Conservation (phyloP, 2,797 vertebrate genomes). For the Meda fulgida region DNA sequence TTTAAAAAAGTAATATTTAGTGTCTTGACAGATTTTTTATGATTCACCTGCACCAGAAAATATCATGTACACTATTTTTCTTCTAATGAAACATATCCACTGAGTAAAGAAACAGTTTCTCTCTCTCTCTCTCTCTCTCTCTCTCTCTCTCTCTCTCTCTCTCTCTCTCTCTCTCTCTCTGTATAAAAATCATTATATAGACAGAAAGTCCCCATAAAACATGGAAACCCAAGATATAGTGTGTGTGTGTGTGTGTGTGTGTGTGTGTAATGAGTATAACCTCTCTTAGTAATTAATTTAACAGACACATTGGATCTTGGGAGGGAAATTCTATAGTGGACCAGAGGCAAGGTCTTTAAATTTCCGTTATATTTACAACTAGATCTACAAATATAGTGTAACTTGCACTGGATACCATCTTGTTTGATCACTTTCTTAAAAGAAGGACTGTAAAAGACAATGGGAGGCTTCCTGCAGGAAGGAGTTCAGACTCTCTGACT, state of each 20-base stretch:
- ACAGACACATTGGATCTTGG: constrained; percentile 3
- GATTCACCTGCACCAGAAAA: neutral
- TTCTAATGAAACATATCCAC: neutral
- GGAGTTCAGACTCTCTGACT: neutral
- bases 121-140: too few relatives aligned
- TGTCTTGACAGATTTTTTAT: neutral
- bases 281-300: neutral
- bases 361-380: constrained; percentile 25
- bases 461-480: constrained; percentile 27
- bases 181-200: too few relatives aligned
- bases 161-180: too few relatives aligned
- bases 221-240: too few relatives aligned
- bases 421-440: constrained; percentile 36
- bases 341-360: constrained; percentile 14
- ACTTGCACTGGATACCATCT: constrained; percentile 21
- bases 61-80: neutral
- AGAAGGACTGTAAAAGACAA: neutral
- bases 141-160: too few relatives aligned
- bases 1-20: neutral
- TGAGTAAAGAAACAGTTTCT: neutral
- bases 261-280: neutral
- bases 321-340: neutral
- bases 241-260: neutral
- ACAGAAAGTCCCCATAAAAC: too few relatives aligned
- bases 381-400: constrained; percentile 10